Evolutionary conservation across 2,113 vertebrate species (phyloP).

Genomic region (Taurulus bubalis): DNA sequence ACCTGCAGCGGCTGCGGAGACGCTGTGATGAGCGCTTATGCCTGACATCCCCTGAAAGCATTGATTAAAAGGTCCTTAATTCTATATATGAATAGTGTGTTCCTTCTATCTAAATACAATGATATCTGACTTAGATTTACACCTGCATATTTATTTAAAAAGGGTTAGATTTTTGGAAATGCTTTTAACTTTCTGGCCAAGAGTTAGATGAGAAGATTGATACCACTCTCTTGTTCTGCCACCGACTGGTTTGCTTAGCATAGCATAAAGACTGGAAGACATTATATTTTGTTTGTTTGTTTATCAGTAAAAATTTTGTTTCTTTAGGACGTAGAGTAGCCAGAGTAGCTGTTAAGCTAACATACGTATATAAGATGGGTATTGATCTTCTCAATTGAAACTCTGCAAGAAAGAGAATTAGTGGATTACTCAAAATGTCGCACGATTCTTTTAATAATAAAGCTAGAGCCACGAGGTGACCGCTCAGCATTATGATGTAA

Average conservation of each 20-base stretch:
- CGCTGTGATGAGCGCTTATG: background rate
- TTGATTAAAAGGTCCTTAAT: background rate
- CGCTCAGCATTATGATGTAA: background rate
- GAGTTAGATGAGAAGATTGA: background rate
- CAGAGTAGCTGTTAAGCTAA: background rate
- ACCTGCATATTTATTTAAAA: background rate
- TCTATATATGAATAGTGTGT: background rate
- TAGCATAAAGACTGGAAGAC: background rate
- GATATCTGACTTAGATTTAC: background rate
- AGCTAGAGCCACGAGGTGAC: background rate
- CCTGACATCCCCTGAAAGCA: background rate
- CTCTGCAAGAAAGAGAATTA: background rate
- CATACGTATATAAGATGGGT: background rate
- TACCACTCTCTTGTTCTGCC: background rate
- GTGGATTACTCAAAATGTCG: background rate
- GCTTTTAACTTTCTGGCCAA: too few relatives aligned
- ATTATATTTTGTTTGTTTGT: background rate
- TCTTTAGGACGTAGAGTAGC: background rate
- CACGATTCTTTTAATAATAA: background rate
- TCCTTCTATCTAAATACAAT: background rate
- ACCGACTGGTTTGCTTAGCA: background rate
- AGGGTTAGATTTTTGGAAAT: background rate
- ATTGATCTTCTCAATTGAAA: background rate
- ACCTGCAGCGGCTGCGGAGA: slow-evolving; percentile 30
- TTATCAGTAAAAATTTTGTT: background rate